Conservation (phyloP, 2,888 invertebrate species). For the Plusia festucae region DNA sequence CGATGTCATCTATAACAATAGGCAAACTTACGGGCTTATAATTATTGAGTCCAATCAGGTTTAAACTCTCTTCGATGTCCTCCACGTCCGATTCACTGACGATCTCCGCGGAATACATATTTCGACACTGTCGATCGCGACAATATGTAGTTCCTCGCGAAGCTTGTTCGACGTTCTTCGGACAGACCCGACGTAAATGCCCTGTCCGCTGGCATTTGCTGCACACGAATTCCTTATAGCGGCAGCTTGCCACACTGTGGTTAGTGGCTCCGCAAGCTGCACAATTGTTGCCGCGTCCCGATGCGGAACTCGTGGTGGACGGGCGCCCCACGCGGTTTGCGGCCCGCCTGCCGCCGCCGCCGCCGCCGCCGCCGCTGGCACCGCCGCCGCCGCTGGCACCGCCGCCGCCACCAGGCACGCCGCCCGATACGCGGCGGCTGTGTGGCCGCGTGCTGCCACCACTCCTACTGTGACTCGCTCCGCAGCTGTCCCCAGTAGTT, state of each 20-base stretch:
- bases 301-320: too few species aligned
- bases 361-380: background rate
- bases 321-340: too few species aligned
- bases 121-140: too few species aligned
- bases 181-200: conserved; percentile 35
- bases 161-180: background rate
- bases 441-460: background rate
- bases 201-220: conserved; percentile 27
- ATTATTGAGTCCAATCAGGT: conserved; percentile 7
- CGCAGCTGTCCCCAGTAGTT: too few species aligned
- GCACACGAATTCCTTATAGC: conserved; percentile 28
- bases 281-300: too few species aligned
- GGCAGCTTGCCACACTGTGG: conserved; percentile 19
- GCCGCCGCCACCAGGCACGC: too few species aligned
- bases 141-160: too few species aligned
- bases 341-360: too few species aligned
- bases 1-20: background rate
- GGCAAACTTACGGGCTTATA: conserved; percentile 19
- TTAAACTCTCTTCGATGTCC: background rate
- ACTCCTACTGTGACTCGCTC: background rate
- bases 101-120: too few species aligned
- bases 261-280: background rate
- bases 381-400: background rate
- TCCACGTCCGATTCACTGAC: background rate
- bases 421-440: background rate